Conservation (phyloP, 2,888 invertebrate species). For the Drosophila siamana region DNA sequence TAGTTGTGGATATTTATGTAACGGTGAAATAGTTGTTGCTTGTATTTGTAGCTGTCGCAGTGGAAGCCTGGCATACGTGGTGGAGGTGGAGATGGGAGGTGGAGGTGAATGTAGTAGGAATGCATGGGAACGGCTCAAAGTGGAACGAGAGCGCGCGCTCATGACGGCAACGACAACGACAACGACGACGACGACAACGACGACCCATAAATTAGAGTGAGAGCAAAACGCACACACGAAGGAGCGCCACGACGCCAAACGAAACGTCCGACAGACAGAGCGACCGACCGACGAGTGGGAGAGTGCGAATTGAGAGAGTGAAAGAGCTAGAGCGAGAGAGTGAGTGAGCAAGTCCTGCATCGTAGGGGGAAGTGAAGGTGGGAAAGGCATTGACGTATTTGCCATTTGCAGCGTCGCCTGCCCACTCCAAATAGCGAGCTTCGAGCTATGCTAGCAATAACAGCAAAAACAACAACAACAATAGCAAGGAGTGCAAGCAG, state of each 20-base stretch:
- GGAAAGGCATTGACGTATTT: conserved; percentile 71
- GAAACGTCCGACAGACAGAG: conserved; percentile 24
- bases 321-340: conserved; percentile 3
- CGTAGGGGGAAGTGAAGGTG: not conserved
- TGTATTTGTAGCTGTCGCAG: conserved; percentile 26
- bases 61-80: not conserved
- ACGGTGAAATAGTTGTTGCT: conserved; percentile 65
- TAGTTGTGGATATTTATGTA: conserved; percentile 72
- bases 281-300: conserved; percentile 13
- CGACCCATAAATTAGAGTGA: conserved; percentile 75
- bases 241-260: conserved; percentile 12
- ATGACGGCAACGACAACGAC: no score
- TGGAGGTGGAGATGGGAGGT: conserved; percentile 32
- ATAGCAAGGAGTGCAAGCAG: conserved; percentile 40
- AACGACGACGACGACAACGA: conserved; percentile 48
- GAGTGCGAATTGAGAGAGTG: conserved; percentile 13
- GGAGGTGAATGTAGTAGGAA: conserved; percentile 44
- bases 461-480: conserved; percentile 35
- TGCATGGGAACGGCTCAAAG: conserved; percentile 67
- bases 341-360: conserved; percentile 34
- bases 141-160: conserved; percentile 59
- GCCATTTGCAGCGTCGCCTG: conserved; percentile 59
- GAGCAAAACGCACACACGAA: conserved; percentile 13
- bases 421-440: conserved; percentile 54
- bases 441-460: conserved; percentile 50